Evolutionary conservation across 2,888 invertebrate genomes (phyloP).

Genomic region (Agrochola circellaris): DNA sequence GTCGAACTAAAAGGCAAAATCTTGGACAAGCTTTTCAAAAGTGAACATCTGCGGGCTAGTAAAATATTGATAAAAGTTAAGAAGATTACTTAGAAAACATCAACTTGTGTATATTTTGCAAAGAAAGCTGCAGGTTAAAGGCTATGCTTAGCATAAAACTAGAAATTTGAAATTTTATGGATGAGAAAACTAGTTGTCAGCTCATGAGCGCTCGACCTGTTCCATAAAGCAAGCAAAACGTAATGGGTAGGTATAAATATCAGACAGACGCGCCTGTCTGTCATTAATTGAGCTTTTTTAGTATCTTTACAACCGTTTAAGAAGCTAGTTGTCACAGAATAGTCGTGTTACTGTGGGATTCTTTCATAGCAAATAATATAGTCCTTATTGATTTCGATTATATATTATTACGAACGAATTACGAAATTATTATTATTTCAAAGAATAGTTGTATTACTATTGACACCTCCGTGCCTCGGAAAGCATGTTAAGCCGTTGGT

Average conservation of each 20-base stretch:
- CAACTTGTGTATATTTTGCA: neutral
- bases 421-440: too few relatives aligned
- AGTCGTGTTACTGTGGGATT: neutral
- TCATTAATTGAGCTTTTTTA: neutral
- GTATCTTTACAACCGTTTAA: neutral
- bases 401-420: too few relatives aligned
- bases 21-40: neutral
- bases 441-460: too few relatives aligned
- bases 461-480: too few relatives aligned
- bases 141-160: constrained; percentile 27
- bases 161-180: constrained; percentile 16
- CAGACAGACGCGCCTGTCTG: neutral
- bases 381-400: too few relatives aligned
- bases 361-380: neutral
- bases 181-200: constrained; percentile 33
- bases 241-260: neutral
- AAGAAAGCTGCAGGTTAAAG: constrained; percentile 27
- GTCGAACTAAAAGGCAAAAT: neutral
- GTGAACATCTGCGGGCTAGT: neutral
- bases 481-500: too few relatives aligned
- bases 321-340: neutral
- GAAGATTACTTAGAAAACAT: neutral
- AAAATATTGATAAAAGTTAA: neutral
- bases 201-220: constrained; percentile 9
- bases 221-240: neutral